These are phyloP conservation scores for Mastomys natalensis DNA, from an alignment of 2,113 vertebrate species.

Conservation along the genomic window DNA sequence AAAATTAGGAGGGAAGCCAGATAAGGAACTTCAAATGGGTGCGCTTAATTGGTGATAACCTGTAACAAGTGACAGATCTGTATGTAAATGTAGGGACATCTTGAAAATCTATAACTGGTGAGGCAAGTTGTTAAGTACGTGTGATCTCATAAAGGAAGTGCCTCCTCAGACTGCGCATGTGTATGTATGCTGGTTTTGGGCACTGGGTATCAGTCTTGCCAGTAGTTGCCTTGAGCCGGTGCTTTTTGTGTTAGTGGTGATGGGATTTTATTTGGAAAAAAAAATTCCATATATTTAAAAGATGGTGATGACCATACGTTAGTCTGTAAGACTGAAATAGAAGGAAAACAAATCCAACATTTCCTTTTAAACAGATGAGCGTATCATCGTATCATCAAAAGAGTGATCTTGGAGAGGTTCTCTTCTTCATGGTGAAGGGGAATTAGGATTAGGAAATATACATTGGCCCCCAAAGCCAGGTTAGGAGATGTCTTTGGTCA, in stretches of 20 bases:
- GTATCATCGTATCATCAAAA: not conserved
- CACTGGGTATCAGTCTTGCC: not conserved
- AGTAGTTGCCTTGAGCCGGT: slow-evolving; percentile 11
- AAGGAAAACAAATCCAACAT: not conserved
- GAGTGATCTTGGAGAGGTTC: slow-evolving; percentile 10
- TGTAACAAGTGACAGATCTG: slow-evolving; percentile 25
- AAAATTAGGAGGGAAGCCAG: slow-evolving; percentile 10
- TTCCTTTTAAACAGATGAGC: not conserved
- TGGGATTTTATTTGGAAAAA: not conserved
- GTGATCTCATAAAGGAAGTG: not conserved
- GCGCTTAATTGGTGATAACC: not conserved
- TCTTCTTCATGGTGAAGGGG: slow-evolving; percentile 3
- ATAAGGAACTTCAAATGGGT: not conserved
- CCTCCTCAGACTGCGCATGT: not conserved
- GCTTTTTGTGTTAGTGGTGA: not conserved
- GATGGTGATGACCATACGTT: not conserved
- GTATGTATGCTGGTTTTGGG: not conserved
- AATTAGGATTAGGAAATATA: not conserved
- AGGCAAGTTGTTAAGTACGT: not conserved
- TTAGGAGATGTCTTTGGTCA: slow-evolving; percentile 13
- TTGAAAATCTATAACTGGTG: slow-evolving; percentile 40
- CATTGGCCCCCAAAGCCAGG: not conserved
- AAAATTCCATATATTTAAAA: slow-evolving; percentile 46
- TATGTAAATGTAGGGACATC: not conserved
- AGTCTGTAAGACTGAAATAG: slow-evolving; percentile 45